Conservation (phyloP, 2,888 invertebrate species). For the Parnassius smintheus region DNA sequence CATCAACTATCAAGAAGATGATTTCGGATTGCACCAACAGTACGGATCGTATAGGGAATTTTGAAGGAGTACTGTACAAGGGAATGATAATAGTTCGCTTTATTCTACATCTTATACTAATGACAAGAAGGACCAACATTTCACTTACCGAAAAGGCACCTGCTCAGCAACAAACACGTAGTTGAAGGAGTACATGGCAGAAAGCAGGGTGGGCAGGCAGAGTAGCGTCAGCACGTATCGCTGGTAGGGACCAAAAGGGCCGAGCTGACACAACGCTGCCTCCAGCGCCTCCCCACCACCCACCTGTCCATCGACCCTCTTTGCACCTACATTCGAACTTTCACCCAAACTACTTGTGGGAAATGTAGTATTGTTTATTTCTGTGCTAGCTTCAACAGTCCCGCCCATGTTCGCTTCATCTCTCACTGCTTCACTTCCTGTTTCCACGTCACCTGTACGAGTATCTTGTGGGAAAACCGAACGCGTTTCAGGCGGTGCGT, state of each 20-base stretch:
- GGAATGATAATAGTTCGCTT: too few species aligned
- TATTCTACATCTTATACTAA: too few species aligned
- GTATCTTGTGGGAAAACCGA: background rate
- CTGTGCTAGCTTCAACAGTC: background rate
- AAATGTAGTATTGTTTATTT: too few species aligned
- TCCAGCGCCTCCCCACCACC: conserved; percentile 50
- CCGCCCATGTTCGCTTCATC: background rate
- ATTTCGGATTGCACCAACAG: too few species aligned
- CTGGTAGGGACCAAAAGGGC: conserved; percentile 70
- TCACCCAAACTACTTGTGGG: too few species aligned
- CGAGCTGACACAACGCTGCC: conserved; percentile 57
- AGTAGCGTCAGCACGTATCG: conserved; percentile 58
- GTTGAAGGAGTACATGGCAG: conserved; percentile 77
- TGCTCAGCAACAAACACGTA: conserved; percentile 81
- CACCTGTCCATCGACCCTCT: background rate
- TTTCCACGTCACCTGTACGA: background rate
- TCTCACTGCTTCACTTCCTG: background rate
- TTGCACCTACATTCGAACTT: too few species aligned
- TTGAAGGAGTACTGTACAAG: too few species aligned
- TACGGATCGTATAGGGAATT: too few species aligned
- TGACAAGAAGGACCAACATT: too few species aligned
- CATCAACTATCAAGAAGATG: too few species aligned
- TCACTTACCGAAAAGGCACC: conserved; percentile 76
- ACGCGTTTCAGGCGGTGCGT: conserved; percentile 7
- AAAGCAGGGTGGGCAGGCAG: conserved; percentile 73